Conservation (phyloP, 1,140 invertebrate species). For the Andrena cerasifolii region DNA sequence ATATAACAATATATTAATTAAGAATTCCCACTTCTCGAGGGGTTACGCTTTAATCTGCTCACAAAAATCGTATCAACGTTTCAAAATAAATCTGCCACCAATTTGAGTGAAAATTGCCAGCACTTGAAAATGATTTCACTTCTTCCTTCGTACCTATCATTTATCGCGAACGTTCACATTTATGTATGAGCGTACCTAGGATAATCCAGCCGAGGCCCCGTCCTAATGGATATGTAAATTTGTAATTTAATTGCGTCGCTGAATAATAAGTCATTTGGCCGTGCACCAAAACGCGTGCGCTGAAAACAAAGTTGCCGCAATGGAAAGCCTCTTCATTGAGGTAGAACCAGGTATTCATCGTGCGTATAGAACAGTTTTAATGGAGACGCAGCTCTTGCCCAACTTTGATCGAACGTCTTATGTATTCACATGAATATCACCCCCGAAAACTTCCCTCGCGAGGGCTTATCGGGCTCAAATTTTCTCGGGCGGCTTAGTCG, state of each 20-base stretch:
- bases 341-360: slow-evolving; percentile 18
- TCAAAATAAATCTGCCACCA: too few relatives aligned
- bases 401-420: slow-evolving; percentile 36
- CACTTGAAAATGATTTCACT: slow-evolving; percentile 22
- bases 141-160: slow-evolving; percentile 57
- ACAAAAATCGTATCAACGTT: too few relatives aligned
- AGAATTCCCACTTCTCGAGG: too few relatives aligned
- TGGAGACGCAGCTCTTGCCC: slow-evolving; percentile 30
- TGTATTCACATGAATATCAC: slow-evolving; percentile 30
- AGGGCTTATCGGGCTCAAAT: slow-evolving; percentile 7
- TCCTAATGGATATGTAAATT: slow-evolving; percentile 65
- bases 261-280: slow-evolving; percentile 63
- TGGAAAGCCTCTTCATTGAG: slow-evolving; percentile 42
- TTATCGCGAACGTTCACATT: slow-evolving; percentile 46
- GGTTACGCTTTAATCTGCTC: too few relatives aligned
- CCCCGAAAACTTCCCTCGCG: neutral
- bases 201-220: slow-evolving; percentile 35
- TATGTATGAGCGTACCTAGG: slow-evolving; percentile 52
- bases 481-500: slow-evolving; percentile 13
- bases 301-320: slow-evolving; percentile 53
- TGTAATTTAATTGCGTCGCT: slow-evolving; percentile 63
- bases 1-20: too few relatives aligned
- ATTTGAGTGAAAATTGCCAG: too few relatives aligned
- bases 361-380: slow-evolving; percentile 31
- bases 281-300: slow-evolving; percentile 40